Percentiles rank a stretch among this genome's conserved stretches.
phyloP scores from a whole-genome alignment of 1,140 invertebrate genomes.

The Oreohelix idahoensis region DNA sequence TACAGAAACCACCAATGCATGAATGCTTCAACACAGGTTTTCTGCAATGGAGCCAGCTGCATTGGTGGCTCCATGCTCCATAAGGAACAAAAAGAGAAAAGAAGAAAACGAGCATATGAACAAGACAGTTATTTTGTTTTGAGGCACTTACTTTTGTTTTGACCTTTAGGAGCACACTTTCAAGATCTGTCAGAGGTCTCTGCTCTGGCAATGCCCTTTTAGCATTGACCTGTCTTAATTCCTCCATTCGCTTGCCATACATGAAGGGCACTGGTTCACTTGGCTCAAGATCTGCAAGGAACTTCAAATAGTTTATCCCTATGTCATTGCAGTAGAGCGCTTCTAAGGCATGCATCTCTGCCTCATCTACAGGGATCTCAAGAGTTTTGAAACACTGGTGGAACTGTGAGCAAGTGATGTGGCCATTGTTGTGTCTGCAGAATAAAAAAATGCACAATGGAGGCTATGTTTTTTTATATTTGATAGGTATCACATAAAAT shows the following conservation, averaged over 20 bases:
- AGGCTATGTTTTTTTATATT: too few relatives aligned
- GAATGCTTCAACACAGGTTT: too few relatives aligned
- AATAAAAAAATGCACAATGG: neutral
- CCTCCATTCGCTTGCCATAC: constrained; percentile 67
- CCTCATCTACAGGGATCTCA: constrained; percentile 63
- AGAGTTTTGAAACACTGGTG: constrained; percentile 70
- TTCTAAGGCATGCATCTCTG: constrained; percentile 67
- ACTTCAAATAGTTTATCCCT: constrained; percentile 71
- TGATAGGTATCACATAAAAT: too few relatives aligned
- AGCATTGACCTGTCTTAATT: constrained; percentile 62
- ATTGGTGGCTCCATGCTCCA: too few relatives aligned
- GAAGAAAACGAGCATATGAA: too few relatives aligned
- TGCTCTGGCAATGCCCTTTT: constrained; percentile 61
- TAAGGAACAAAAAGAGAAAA: too few relatives aligned
- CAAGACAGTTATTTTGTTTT: too few relatives aligned
- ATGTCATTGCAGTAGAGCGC: constrained; percentile 70
- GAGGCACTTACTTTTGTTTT: constrained; percentile 68
- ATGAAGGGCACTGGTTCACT: constrained; percentile 57
- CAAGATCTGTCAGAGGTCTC: constrained; percentile 60
- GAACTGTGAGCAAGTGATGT: constrained; percentile 71
- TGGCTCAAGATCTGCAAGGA: constrained; percentile 66
- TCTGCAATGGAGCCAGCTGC: too few relatives aligned
- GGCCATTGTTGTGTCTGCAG: constrained; percentile 71
- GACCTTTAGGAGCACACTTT: constrained; percentile 67
- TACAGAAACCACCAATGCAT: too few relatives aligned